phyloP scores from a whole-genome alignment of 2,113 vertebrate genomes.

The Uropsilus gracilis region DNA sequence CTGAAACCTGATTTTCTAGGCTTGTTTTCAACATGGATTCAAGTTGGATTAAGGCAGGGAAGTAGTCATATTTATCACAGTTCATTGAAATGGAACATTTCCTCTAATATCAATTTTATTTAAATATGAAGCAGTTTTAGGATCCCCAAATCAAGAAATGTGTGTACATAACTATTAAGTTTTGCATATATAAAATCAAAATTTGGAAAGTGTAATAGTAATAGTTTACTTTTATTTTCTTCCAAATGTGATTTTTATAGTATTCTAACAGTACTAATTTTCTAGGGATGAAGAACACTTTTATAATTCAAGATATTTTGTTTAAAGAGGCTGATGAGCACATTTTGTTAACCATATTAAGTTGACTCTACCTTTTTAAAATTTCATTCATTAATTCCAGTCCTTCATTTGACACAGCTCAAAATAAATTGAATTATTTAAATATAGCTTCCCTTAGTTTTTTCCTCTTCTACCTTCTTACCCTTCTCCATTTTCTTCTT shows the following conservation, averaged over 20 bases:
- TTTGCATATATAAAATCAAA: neutral
- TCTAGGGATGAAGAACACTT: neutral
- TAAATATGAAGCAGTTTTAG: neutral
- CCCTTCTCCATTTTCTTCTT: neutral
- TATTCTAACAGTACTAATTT: neutral
- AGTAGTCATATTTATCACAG: neutral
- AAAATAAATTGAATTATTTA: neutral
- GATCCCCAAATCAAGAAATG: neutral
- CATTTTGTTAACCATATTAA: neutral
- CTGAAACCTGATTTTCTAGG: neutral
- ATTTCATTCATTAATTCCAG: neutral
- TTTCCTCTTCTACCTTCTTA: neutral
- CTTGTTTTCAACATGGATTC: neutral
- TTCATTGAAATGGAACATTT: neutral
- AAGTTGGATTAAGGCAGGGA: neutral
- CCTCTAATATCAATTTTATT: neutral
- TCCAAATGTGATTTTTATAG: neutral
- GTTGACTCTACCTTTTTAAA: neutral
- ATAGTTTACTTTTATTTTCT: neutral
- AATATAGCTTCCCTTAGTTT: neutral
- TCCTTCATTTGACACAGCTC: neutral
- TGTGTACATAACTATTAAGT: neutral
- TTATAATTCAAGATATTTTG: neutral
- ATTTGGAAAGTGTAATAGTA: neutral
- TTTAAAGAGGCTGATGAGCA: neutral